Base-by-base conservation (phyloP, 2,113 vertebrate genomes). In the Amphiprion percula region DNA sequence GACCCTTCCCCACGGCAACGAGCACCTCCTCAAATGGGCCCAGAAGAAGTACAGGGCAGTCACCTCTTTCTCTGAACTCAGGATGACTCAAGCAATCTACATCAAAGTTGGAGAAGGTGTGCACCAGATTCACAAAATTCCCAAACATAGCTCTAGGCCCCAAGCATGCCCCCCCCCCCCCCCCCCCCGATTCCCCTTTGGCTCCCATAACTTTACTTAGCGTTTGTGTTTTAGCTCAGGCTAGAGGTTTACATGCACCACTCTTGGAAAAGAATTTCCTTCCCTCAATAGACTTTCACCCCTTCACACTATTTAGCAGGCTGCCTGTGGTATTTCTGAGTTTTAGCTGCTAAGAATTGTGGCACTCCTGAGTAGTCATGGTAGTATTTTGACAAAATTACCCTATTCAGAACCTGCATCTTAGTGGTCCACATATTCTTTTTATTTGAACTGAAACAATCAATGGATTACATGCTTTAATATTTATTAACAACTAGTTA, bases 41-140 rank as follows among this genome's bases (percentile, higher is more conserved):
- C 94, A 93, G 86, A 96, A 93, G 83, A 95, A 96, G 68, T 99
- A 97, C 79, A 90, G 90, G 71, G 97, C 97, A n/a, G 95, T 99
- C 77, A 99, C 98, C 11, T 99, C 98, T 12, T 99, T 99, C 94
- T 96, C 96, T 0, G 98, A 99, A 92, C 93, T 99, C 83, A 96
- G 95, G 94, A 95, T 97, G 91, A 95, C 97, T 72, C 95, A 94
- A 81, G 96, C 97, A 67, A 93, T 99, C 93, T 97, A 97, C 84
- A 97, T 99, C 94, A 99, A 98, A 97, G 97, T 99, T 69, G 98
- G 98, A 86, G 98, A 99, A 97, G 98, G 98, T 99, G 93, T 85
- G 91, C 85, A 52, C 58, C 52, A 53, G 62, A 84, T 85, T 79
- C 65, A 61, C 60, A 44, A 85, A 76, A 80, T 79, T 86, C 62